A percentile compares a stretch with the other conserved stretches of the same genome.
These are phyloP conservation scores for Nephrocerus scutellatus DNA, from an alignment of 2,888 invertebrate genomes.

Conservation along the genomic window DNA sequence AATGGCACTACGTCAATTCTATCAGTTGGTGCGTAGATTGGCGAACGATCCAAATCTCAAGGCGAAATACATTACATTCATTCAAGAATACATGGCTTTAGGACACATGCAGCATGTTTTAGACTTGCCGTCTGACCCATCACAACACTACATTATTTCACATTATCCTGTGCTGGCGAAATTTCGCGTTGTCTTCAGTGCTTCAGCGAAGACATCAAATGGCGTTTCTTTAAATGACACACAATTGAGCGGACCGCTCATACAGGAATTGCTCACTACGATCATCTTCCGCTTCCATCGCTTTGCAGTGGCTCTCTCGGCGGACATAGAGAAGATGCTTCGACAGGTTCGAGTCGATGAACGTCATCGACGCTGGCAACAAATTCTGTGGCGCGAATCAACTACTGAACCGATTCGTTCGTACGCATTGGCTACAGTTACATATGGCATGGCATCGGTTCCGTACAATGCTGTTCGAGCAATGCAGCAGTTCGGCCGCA, in stretches of 20 bases:
- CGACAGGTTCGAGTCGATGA: too few species aligned
- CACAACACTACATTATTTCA: slow-evolving; percentile 1
- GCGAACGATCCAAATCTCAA: background rate
- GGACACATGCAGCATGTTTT: slow-evolving; percentile 7
- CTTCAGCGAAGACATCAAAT: background rate
- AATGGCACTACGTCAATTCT: slow-evolving; percentile 3
- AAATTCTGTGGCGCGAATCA: too few species aligned
- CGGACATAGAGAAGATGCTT: too few species aligned
- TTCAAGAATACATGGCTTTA: slow-evolving; percentile 11
- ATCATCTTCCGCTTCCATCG: slow-evolving; percentile 9
- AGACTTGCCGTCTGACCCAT: background rate
- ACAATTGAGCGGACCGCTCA: slow-evolving; percentile 5
- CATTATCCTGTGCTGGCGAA: slow-evolving; percentile 4
- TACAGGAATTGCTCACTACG: slow-evolving; percentile 3
- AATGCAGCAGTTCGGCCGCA: too few species aligned
- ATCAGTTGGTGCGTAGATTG: background rate
- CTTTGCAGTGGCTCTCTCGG: slow-evolving; percentile 1
- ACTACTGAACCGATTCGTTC: too few species aligned
- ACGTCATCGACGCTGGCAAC: too few species aligned
- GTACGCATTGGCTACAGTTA: too few species aligned
- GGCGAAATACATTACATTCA: slow-evolving; percentile 11
- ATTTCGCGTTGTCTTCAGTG: slow-evolving; percentile 8
- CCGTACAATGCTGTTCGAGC: too few species aligned
- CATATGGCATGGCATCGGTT: too few species aligned
- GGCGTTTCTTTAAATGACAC: slow-evolving; percentile 3